These are phyloP conservation scores for Caenorhabditis remanei DNA, from an alignment of 1,140 invertebrate genomes.

Conservation along the genomic window DNA sequence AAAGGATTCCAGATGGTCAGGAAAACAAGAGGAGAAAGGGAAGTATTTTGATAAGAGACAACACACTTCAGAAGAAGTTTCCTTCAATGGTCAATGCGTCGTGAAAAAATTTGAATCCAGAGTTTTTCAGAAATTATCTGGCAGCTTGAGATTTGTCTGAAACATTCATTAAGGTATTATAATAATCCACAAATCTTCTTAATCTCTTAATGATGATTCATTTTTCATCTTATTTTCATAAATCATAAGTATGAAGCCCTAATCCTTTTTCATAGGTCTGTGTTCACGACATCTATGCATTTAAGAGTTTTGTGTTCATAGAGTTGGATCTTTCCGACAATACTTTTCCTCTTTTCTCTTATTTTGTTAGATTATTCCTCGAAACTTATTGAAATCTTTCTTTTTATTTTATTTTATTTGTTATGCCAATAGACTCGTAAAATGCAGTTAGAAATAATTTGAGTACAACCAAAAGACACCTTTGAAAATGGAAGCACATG, in stretches of 20 bases:
- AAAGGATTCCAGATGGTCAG: conserved; percentile 13
- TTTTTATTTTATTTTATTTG: too few relatives aligned
- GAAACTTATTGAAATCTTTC: too few relatives aligned
- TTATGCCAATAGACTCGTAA: too few relatives aligned
- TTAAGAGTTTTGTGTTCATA: background rate
- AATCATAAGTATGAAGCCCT: background rate
- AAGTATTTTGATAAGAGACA: background rate
- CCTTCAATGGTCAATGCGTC: background rate
- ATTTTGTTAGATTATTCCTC: too few relatives aligned
- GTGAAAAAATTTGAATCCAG: background rate
- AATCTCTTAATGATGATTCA: background rate
- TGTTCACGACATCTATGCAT: background rate
- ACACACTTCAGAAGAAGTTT: background rate
- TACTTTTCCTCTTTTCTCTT: background rate
- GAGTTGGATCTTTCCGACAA: background rate
- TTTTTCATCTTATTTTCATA: background rate
- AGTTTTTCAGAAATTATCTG: background rate
- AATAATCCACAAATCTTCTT: background rate
- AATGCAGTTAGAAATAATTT: too few relatives aligned
- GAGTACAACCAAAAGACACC: too few relatives aligned
- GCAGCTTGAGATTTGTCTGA: too few relatives aligned
- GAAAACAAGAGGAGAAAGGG: background rate
- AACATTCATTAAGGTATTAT: background rate
- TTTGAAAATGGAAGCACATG: too few relatives aligned
- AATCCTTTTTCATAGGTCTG: background rate